Conservation (phyloP, 2,888 invertebrate species). For the Acleris literana region DNA sequence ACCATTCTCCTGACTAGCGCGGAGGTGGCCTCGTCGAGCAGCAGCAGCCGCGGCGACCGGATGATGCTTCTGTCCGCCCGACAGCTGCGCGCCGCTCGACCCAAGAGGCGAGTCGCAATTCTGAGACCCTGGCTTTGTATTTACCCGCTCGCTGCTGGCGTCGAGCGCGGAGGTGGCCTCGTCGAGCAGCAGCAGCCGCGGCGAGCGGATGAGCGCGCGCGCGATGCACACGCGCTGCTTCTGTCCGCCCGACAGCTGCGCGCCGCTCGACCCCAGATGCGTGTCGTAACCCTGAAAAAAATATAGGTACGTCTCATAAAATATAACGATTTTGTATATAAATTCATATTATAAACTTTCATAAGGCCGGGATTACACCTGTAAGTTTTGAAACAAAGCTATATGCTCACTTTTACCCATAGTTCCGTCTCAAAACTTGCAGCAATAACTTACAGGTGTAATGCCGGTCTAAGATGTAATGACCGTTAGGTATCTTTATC, state of each 20-base stretch:
- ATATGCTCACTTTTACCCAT: no score
- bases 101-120: constrained; percentile 88
- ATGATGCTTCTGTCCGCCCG: no score
- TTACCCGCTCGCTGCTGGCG: constrained; percentile 87
- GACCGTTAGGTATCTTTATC: no score
- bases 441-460: no score
- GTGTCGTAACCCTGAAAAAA: constrained; percentile 86
- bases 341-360: no score
- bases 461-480: no score
- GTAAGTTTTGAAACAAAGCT: no score
- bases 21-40: constrained; percentile 89
- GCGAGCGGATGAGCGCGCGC: constrained; percentile 86
- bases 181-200: constrained; percentile 85
- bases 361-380: no score
- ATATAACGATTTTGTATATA: no score
- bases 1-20: constrained; percentile 55
- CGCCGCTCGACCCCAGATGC: constrained; percentile 86
- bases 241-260: constrained; percentile 88
- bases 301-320: no score
- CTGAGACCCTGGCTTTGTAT: constrained; percentile 80
- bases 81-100: constrained; percentile 85
- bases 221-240: constrained; percentile 91
- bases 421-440: no score
- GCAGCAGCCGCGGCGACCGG: constrained; percentile 85
- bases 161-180: constrained; percentile 88